Conservation (phyloP, 2,888 invertebrate genomes). For the Drosophila meridionalis region DNA sequence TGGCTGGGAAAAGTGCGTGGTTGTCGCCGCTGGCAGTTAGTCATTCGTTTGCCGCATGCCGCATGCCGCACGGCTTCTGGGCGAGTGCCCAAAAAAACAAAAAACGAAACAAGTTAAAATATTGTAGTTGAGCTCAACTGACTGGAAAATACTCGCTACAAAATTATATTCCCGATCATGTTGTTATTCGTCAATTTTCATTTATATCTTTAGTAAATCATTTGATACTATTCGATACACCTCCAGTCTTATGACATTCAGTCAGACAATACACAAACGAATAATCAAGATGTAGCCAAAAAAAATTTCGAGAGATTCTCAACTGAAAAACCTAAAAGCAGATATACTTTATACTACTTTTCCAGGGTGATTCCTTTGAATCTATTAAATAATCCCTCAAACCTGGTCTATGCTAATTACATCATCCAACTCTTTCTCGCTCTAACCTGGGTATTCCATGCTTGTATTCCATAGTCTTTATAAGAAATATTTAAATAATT, state of each 20-base stretch:
- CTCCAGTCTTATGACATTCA: too few relatives aligned
- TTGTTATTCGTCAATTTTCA: background rate
- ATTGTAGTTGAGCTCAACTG: background rate
- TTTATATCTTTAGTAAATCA: too few relatives aligned
- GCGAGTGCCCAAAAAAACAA: constrained; percentile 13
- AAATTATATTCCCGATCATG: background rate
- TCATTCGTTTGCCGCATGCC: constrained; percentile 55
- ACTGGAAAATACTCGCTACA: background rate
- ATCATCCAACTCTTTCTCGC: background rate
- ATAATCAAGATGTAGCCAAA: too few relatives aligned
- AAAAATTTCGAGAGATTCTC: too few relatives aligned
- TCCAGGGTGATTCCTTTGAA: background rate
- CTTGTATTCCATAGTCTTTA: background rate
- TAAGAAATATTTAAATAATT: too few relatives aligned
- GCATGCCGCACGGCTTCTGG: constrained; percentile 10
- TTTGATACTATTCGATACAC: too few relatives aligned
- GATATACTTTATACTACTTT: background rate
- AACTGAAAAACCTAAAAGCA: too few relatives aligned
- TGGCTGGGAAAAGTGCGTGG: constrained; percentile 65
- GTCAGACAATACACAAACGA: too few relatives aligned
- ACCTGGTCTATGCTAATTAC: background rate
- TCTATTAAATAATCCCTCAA: background rate
- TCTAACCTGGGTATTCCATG: background rate
- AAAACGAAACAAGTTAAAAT: background rate
- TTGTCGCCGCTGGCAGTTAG: constrained; percentile 71